A percentile compares a stretch with the other conserved stretches of the same genome.
These are phyloP conservation scores for Dermatemys mawii DNA, from an alignment of 2,113 vertebrate species.

Conservation along the genomic window DNA sequence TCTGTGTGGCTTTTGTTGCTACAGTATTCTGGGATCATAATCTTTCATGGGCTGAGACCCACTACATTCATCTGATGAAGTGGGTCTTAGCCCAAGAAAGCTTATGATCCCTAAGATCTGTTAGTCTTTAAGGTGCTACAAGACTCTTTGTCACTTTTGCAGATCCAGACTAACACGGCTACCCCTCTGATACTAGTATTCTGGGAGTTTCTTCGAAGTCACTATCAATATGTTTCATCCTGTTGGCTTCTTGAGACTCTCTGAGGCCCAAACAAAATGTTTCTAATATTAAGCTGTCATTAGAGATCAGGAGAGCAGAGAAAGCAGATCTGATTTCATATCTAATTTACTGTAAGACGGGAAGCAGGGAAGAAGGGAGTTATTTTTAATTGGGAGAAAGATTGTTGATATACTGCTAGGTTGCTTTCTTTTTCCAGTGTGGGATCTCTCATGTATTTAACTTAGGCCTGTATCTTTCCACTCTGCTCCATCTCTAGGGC, in stretches of 20 bases:
- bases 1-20: fast-evolving
- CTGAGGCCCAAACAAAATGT: slow-evolving; percentile 53
- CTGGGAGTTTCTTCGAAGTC: neutral
- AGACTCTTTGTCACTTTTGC: too few relatives aligned
- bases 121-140: too few relatives aligned
- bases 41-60: too few relatives aligned
- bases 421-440: neutral
- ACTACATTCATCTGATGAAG: too few relatives aligned
- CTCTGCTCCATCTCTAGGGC: slow-evolving; percentile 22
- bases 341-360: slow-evolving; percentile 64
- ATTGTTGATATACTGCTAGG: slow-evolving; percentile 11
- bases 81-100: too few relatives aligned
- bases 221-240: neutral
- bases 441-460: slow-evolving; percentile 13
- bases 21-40: neutral
- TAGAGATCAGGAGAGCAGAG: slow-evolving; percentile 36
- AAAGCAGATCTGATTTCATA: slow-evolving; percentile 63
- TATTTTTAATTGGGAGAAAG: slow-evolving; percentile 60
- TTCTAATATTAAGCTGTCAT: slow-evolving; percentile 47
- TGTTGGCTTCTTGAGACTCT: slow-evolving; percentile 40
- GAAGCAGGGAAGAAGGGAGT: slow-evolving; percentile 50
- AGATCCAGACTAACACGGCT: too few relatives aligned
- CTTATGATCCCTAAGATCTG: too few relatives aligned
- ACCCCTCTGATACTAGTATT: too few relatives aligned
- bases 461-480: slow-evolving; percentile 31